Evolutionary conservation across 2,888 invertebrate species (phyloP), one percentile per base, ranked within the genome.

Genomic region (Xestia ashworthii): DNA sequence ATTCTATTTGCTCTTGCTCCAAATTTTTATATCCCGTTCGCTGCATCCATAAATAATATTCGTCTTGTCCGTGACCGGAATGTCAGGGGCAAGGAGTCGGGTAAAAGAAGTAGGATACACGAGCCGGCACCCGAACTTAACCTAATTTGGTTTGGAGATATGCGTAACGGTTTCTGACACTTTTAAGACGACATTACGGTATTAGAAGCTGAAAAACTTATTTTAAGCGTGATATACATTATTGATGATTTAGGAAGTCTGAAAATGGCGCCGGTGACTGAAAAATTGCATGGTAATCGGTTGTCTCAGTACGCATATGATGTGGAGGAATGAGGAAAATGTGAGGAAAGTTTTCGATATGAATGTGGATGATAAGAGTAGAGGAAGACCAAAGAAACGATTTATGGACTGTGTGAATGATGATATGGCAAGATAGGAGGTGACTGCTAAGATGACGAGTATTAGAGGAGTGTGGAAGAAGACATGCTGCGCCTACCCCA

Each of bases 111-210:
- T 72, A 67, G 66, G 67, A 78, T 74, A 86, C 72, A 75, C 85
- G 77, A 79, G 75, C 67, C 50, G 25, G 38, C 55, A 19, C 19
- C 67, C 71, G 65, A 75, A 78, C 71, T 75, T 75, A 80, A 80
- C 76, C 79, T 76, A 74, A 88, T 87, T 88, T 87, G 87, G 58
- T 74, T 84, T 86, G 77, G 76, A 81, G 76, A 88, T 88, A 76
- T 62, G 44, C 22, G n/a, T 84, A 87, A 84, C 81, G 79, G 84
- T n/a, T 22, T 25, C 58, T 22, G 70, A 53, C 72, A 58, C 9
- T 38, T 62, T 79, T 71, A 70, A 69, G 67, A 77, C 46, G 50
- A 48, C 32, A 60, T 71, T 83, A 44, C 38, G 71, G 74, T 60
- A 38, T 62, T n/a, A n/a, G 25, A 38, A n/a, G 6, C 41, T 55